Evolutionary conservation across 2,797 vertebrate species (phyloP).

Genomic region (Sternarchorhynchus goeldii): DNA sequence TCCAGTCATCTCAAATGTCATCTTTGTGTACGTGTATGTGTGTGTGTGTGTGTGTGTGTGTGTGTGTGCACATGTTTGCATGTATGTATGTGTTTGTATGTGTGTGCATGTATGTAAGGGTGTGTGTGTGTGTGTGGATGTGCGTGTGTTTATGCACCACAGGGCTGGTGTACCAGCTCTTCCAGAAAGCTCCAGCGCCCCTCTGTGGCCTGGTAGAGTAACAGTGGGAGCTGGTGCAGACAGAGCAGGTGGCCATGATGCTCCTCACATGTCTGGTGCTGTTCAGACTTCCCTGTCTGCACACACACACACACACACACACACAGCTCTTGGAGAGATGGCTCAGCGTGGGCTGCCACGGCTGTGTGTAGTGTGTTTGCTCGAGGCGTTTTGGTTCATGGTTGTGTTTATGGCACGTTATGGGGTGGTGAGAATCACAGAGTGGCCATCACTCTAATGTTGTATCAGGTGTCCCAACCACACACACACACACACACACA

Average conservation of each 20-base stretch:
- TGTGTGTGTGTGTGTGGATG: slow-evolving; percentile 16
- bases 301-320: slow-evolving; percentile 35
- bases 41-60: no score
- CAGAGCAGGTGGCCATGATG: slow-evolving; percentile 36
- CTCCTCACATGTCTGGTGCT: no score
- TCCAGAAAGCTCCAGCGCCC: slow-evolving; percentile 85
- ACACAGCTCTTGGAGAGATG: neutral
- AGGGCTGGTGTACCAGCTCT: neutral
- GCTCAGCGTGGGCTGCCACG: neutral
- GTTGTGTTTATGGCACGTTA: slow-evolving; percentile 66
- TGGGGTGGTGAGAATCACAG: slow-evolving; percentile 66
- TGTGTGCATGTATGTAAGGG: neutral
- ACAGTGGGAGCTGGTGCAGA: slow-evolving; percentile 61
- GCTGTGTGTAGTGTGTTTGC: slow-evolving; percentile 55
- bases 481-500: slow-evolving; percentile 51
- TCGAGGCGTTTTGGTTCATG: slow-evolving; percentile 65
- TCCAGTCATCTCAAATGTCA: no score
- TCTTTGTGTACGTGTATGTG: no score
- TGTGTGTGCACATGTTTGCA: no score
- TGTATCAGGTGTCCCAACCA: slow-evolving; percentile 72
- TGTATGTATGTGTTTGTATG: no score
- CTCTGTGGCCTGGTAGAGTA: slow-evolving; percentile 82
- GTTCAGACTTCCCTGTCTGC: no score
- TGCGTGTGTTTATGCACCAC: neutral
- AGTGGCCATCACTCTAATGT: slow-evolving; percentile 56